Evolutionary conservation across 35 echinoderm and acorn worm genomes (phyloP).

Genomic region (Heliocidaris erythrogramma): DNA sequence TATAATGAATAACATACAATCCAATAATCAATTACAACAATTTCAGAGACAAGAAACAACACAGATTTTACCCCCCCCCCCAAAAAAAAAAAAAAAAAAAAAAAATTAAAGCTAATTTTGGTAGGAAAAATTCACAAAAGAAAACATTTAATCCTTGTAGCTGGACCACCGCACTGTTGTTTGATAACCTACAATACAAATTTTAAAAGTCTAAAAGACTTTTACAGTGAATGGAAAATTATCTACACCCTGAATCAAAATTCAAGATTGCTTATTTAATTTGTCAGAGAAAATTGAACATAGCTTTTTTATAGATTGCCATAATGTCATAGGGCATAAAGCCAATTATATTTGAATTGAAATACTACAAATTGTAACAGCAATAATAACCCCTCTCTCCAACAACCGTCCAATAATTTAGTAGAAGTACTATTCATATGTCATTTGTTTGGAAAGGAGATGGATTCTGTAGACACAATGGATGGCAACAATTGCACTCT

Average conservation of each 20-base stretch:
- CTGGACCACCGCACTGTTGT: neutral
- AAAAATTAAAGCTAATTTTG: neutral
- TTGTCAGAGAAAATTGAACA: neutral
- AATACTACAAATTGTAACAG: too few species aligned
- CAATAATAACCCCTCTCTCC: too few species aligned
- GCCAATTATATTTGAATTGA: too few species aligned
- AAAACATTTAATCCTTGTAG: neutral
- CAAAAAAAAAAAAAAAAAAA: too few species aligned
- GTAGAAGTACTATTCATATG: too few species aligned
- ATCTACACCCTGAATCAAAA: too few species aligned
- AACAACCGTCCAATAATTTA: too few species aligned
- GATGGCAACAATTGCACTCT: slow-evolving; percentile 16
- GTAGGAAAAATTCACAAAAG: neutral
- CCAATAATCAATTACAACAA: neutral
- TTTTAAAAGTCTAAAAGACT: neutral
- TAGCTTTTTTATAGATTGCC: neutral
- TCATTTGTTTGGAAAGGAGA: neutral
- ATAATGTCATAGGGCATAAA: neutral
- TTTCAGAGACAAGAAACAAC: neutral
- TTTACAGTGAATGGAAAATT: neutral
- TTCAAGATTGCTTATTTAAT: too few species aligned
- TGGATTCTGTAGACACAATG: neutral
- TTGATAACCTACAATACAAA: neutral
- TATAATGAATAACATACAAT: neutral
- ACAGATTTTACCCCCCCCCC: neutral